phyloP scores from a whole-genome alignment of 35 echinoderm and acorn worm species.

The Apostichopus japonicus region DNA sequence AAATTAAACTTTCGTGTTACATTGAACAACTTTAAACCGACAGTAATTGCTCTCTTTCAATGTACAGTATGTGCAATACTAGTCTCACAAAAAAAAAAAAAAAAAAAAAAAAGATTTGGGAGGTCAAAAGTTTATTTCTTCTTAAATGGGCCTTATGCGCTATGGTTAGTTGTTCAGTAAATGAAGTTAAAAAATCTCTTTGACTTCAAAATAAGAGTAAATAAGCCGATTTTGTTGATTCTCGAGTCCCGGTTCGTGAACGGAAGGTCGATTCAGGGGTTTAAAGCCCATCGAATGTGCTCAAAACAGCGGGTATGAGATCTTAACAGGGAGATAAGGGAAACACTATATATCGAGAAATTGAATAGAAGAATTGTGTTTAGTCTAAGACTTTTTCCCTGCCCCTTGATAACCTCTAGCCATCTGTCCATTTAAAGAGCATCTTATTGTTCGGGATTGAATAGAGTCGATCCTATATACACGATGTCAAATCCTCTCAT shows the following conservation, averaged over 20 bases:
- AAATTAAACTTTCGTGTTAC: too few relatives aligned
- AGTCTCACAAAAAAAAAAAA: too few relatives aligned
- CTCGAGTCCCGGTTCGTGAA: neutral
- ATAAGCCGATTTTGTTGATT: neutral
- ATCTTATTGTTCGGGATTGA: neutral
- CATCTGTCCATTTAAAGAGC: neutral
- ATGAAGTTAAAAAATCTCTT: neutral
- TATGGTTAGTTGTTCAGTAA: too few relatives aligned
- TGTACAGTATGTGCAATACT: too few relatives aligned
- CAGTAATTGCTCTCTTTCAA: too few relatives aligned
- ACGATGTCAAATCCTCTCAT: neutral
- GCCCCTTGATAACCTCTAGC: neutral
- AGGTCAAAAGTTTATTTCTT: too few relatives aligned
- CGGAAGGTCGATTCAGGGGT: neutral
- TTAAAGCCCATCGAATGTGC: neutral
- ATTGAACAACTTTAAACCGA: too few relatives aligned
- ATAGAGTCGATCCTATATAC: neutral
- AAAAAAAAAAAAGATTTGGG: too few relatives aligned
- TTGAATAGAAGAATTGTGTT: neutral
- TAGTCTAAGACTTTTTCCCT: neutral
- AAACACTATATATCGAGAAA: neutral
- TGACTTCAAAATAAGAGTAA: neutral
- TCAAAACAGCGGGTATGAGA: neutral
- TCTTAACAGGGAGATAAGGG: neutral
- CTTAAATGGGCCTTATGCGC: too few relatives aligned